Conservation (phyloP, 2,113 vertebrate genomes). For the Nothobranchius kuhntae region DNA sequence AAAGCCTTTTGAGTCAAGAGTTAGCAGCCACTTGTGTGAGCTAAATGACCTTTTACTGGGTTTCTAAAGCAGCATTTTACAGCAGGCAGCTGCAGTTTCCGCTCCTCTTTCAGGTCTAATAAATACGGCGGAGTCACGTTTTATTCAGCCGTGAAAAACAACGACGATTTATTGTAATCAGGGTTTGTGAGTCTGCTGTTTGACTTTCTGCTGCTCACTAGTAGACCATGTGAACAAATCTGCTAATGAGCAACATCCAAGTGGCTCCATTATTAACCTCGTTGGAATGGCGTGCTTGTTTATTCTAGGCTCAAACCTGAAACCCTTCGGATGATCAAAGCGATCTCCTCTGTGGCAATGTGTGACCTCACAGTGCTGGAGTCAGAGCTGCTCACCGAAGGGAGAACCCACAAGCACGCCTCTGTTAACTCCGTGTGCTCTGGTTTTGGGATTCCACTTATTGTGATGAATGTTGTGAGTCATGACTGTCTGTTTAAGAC, state of each 20-base stretch:
- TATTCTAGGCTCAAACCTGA: conserved; percentile 30
- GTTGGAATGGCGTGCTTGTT: conserved; percentile 41
- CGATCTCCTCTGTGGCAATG: neutral
- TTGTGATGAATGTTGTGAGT: conserved; percentile 56
- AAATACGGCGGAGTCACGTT: conserved; percentile 11
- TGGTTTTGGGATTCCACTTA: conserved; percentile 38
- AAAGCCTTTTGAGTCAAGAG: conserved; percentile 48
- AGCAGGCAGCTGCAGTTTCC: conserved; percentile 47
- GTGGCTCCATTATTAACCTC: conserved; percentile 34
- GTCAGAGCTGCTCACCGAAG: no score
- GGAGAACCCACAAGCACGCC: no score
- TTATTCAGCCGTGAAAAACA: no score
- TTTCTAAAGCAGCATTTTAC: conserved; percentile 37
- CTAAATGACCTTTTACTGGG: conserved; percentile 17
- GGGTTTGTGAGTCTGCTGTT: no score
- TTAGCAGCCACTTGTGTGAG: conserved; percentile 45
- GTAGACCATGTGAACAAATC: conserved; percentile 21
- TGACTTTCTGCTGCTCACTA: conserved; percentile 40
- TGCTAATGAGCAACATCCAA: conserved; percentile 11
- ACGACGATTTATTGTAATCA: no score
- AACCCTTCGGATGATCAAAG: conserved; percentile 29
- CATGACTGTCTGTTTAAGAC: conserved; percentile 42
- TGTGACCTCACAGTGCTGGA: no score
- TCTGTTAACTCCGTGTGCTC: no score
- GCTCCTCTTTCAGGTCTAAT: conserved; percentile 29